phyloP scores from a whole-genome alignment of 92 coral and sea anemone species.

The Umimayanthus kanabou region DNA sequence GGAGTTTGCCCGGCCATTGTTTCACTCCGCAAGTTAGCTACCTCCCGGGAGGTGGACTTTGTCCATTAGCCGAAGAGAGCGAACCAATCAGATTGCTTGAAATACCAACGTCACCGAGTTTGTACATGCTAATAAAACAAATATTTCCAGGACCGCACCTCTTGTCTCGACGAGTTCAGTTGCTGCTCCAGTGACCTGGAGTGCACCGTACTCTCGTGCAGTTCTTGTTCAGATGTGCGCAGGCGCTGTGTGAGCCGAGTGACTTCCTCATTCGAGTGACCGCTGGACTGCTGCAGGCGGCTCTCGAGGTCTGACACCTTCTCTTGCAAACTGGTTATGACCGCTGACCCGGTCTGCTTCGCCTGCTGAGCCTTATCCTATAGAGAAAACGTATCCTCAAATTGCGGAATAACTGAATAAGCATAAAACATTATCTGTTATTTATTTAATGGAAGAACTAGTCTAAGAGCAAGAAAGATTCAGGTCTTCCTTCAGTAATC shows the following conservation, averaged over 20 bases:
- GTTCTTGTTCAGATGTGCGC: constrained; percentile 57
- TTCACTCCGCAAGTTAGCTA: too few relatives aligned
- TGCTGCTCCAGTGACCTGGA: constrained; percentile 67
- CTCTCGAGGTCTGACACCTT: constrained; percentile 68
- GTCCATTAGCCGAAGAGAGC: too few relatives aligned
- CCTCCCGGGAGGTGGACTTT: too few relatives aligned
- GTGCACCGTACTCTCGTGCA: constrained; percentile 60
- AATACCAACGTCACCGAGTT: too few relatives aligned
- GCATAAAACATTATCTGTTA: background rate
- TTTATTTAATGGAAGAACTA: background rate
- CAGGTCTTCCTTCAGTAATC: too few relatives aligned
- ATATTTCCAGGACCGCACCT: constrained; percentile 53
- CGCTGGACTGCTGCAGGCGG: constrained; percentile 58
- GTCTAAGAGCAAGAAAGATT: background rate
- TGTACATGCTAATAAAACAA: too few relatives aligned
- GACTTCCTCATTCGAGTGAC: constrained; percentile 57
- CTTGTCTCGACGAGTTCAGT: constrained; percentile 63
- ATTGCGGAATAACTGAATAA: too few relatives aligned
- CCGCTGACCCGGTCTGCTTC: constrained; percentile 59
- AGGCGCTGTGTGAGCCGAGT: constrained; percentile 52
- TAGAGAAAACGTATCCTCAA: background rate
- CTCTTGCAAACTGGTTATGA: constrained; percentile 60
- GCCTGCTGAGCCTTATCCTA: constrained; percentile 59
- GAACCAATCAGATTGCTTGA: background rate
- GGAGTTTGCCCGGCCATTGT: too few relatives aligned